Conservation (phyloP, 2,113 vertebrate genomes). For the Ia io region DNA sequence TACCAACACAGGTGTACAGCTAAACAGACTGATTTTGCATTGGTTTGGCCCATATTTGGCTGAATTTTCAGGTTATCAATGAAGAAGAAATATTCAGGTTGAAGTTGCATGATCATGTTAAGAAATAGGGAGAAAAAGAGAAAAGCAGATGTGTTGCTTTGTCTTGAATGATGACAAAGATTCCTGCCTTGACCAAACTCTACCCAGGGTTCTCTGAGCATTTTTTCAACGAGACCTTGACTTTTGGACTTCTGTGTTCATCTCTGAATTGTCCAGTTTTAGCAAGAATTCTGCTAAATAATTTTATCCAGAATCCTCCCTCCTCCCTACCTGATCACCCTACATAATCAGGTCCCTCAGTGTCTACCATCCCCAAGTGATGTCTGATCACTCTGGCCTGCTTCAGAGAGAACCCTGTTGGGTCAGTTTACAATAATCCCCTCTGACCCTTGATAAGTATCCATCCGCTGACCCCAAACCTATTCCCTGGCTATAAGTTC, state of each 20-base stretch:
- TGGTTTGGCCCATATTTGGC: neutral
- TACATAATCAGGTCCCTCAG: neutral
- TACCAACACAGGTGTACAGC: neutral
- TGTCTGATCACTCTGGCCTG: neutral
- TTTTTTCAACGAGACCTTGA: neutral
- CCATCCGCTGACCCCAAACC: too few species aligned
- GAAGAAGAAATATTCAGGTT: neutral
- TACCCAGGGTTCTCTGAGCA: neutral
- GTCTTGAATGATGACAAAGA: neutral
- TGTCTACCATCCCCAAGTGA: too few species aligned
- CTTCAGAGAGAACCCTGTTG: neutral
- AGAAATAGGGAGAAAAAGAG: neutral
- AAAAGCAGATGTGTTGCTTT: neutral
- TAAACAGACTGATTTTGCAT: neutral
- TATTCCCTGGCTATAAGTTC: neutral
- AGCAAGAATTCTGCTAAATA: neutral
- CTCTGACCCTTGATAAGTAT: neutral
- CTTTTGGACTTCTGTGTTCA: neutral
- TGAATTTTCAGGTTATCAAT: neutral
- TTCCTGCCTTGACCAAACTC: neutral
- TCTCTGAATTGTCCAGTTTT: neutral
- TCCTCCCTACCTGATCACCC: neutral
- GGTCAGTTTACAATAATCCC: neutral
- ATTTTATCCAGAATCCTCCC: neutral
- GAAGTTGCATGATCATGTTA: neutral